These are phyloP conservation scores for Picathartes gymnocephalus DNA, from an alignment of 2,113 vertebrate species.

Conservation along the genomic window DNA sequence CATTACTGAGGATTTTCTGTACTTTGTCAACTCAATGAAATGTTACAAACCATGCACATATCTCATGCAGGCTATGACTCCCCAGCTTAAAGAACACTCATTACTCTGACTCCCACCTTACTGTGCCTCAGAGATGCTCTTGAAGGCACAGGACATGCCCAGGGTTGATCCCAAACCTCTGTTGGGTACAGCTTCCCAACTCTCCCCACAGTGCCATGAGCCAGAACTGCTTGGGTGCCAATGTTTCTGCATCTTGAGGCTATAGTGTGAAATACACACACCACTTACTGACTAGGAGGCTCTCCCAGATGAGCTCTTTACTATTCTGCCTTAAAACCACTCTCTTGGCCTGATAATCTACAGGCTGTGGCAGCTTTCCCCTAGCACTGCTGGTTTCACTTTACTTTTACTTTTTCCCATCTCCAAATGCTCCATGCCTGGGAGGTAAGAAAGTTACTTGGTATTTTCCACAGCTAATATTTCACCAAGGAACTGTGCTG, in stretches of 20 bases:
- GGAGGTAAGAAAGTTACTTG: not conserved
- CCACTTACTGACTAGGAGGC: not conserved
- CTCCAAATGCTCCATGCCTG: not conserved
- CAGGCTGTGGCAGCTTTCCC: not conserved
- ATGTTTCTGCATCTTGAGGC: not conserved
- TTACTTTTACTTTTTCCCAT: not conserved
- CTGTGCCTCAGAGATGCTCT: not conserved
- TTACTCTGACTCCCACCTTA: not conserved
- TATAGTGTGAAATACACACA: not conserved
- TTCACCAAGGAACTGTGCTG: not conserved
- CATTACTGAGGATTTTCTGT: not conserved
- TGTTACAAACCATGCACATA: rapidly evolving
- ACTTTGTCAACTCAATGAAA: rapidly evolving
- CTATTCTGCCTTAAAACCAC: not conserved
- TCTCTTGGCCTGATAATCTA: not conserved
- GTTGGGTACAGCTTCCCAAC: not conserved
- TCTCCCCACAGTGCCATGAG: not conserved
- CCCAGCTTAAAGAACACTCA: not conserved
- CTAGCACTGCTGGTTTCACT: not conserved
- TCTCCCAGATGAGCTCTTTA: not conserved
- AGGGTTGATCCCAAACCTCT: not conserved
- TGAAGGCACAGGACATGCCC: rapidly evolving
- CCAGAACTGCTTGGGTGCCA: not conserved
- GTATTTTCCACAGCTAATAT: not conserved
- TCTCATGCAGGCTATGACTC: rapidly evolving